Base-by-base conservation (phyloP, 2,888 invertebrate genomes). In the Dryocosmus kuriphilus region DNA sequence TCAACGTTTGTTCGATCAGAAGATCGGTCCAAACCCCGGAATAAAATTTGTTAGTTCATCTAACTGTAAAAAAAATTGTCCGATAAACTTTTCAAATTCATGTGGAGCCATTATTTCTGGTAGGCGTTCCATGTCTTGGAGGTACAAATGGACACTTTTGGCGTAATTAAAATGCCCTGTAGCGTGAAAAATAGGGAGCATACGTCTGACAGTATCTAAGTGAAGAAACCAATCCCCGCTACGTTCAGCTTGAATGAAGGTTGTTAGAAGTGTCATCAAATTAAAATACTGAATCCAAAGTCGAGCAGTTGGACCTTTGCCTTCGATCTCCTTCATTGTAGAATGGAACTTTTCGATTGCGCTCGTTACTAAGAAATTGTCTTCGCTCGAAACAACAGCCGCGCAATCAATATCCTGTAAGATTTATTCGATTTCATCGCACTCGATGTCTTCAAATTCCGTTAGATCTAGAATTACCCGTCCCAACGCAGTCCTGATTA, bases 21-120 rank as follows among this genome's bases (percentile, higher is more conserved):
- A 46, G 38, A 73, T 73, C 73, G 27, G 73, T 38, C n/a, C 46
- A 46, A 46, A 73, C n/a, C 9, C 73, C 46, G 7, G 46, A 46
- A 32, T 19, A 73, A 3, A 35, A 73, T 19, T 73, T 32, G 16
- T 65, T 38, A 14, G 32, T 65, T n/a, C 30, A 11, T 19, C 46
- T 73, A 9, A 73, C 35, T n/a, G 41, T 73, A 22, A 73, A 73
- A 73, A 22, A 73, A 38, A 32, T 5, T 22, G 24, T 7, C 27
- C n/a, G 11, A 46, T 41, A 71, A 71, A 71, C 46, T 38, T 6
- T n/a, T 71, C 22, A 38, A 71, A 71, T 24, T 71, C 71, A 19
- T 71, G 35, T 4, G 71, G 35, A 19, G 35, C 35, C 24, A 71
- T 38, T 41, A 41, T 22, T 35, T 35, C 71, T 35, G 38, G 38